Evolutionary conservation across 64 coral and sea anemone genomes (phyloP).

Genomic region (Montipora cactus): DNA sequence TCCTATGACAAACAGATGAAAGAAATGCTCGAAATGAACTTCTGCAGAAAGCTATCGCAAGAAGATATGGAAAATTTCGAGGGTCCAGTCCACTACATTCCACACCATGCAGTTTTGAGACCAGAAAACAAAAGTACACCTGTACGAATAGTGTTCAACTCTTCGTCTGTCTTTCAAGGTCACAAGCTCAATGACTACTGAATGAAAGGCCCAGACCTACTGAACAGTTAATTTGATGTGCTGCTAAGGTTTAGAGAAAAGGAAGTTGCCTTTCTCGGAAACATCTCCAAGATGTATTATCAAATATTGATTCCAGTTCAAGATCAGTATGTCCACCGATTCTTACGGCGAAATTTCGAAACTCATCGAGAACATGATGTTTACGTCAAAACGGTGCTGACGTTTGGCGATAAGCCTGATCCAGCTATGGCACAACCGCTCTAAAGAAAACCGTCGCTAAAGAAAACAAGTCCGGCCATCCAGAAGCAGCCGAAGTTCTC

Average conservation of each 20-base stretch:
- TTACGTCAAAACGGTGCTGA: neutral
- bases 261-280: too few species aligned
- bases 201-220: too few species aligned
- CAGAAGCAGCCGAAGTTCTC: too few species aligned
- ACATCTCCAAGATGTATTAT: conserved; percentile 73
- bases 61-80: conserved; percentile 21
- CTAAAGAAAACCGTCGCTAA: too few species aligned
- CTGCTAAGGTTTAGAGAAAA: too few species aligned
- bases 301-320: conserved; percentile 46
- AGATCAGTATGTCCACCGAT: conserved; percentile 65
- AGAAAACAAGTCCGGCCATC: too few species aligned
- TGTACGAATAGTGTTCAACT: conserved; percentile 74
- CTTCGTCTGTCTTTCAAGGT: conserved; percentile 55
- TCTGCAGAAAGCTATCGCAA: conserved; percentile 48
- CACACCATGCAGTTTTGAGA: conserved; percentile 48
- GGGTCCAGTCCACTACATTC: conserved; percentile 66
- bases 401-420: too few species aligned
- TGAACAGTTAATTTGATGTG: too few species aligned
- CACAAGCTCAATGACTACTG: too few species aligned
- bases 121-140: conserved; percentile 76
- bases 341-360: neutral
- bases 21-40: conserved; percentile 43
- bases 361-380: neutral
- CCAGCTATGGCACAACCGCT: too few species aligned
- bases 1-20: conserved; percentile 68